phyloP scores from a whole-genome alignment of 2,797 vertebrate species.

The Arctocebus calabarensis region DNA sequence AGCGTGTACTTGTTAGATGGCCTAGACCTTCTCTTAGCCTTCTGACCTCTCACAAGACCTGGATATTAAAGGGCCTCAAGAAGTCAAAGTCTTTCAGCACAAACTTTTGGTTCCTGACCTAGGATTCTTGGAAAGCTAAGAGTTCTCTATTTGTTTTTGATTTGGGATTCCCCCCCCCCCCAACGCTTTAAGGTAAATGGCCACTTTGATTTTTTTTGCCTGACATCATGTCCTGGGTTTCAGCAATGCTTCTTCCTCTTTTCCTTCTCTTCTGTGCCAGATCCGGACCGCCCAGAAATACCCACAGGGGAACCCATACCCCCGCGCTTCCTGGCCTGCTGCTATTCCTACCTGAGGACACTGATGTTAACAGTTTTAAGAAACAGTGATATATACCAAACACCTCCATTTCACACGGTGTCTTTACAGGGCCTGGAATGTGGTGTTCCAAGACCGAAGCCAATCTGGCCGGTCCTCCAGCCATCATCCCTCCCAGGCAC shows the following conservation, averaged over 20 bases:
- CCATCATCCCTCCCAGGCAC: neutral
- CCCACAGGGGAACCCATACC: accelerated
- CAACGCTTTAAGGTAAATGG: neutral
- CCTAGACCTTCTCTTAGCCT: neutral
- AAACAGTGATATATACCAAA: neutral
- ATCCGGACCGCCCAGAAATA: accelerated
- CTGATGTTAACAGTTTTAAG: accelerated
- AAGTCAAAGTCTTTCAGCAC: neutral
- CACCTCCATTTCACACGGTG: too few species aligned
- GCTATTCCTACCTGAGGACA: accelerated
- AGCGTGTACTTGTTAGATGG: too few species aligned
- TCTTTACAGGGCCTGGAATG: neutral
- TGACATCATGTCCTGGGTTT: neutral
- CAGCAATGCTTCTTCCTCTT: neutral
- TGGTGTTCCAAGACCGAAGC: accelerated
- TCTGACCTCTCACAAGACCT: neutral
- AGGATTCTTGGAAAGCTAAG: neutral
- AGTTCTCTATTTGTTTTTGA: neutral
- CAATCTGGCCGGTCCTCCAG: accelerated
- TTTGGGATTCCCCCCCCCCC: neutral
- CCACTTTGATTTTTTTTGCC: neutral
- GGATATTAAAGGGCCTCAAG: neutral
- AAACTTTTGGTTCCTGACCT: neutral
- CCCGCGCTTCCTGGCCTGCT: neutral
- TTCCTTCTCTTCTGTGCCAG: neutral